Percentiles rank a stretch among this genome's conserved stretches.
Evolutionary conservation across 2,888 invertebrate genomes (phyloP).

Genomic region (Pycnomerus fuliginosus): DNA sequence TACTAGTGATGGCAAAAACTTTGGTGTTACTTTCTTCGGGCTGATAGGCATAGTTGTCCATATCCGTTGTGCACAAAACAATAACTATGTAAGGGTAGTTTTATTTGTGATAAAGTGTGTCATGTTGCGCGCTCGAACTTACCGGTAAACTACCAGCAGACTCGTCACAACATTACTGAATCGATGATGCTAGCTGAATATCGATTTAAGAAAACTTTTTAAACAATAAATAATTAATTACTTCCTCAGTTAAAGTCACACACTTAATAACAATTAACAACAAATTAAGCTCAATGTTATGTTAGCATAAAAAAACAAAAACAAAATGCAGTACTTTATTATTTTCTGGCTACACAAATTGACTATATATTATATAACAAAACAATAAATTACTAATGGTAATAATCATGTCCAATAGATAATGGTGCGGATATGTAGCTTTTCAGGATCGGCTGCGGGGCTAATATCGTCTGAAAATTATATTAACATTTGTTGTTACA

Average conservation of each 20-base stretch:
- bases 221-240: neutral
- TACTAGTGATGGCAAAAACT: slow-evolving; percentile 29
- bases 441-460: slow-evolving; percentile 35
- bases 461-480: slow-evolving; percentile 35
- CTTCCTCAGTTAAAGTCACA: neutral
- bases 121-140: slow-evolving; percentile 19
- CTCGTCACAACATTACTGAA: slow-evolving; percentile 17
- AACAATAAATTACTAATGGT: slow-evolving; percentile 2
- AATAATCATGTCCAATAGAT: slow-evolving; percentile 15
- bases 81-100: too few relatives aligned
- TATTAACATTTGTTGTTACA: slow-evolving; percentile 14
- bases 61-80: too few relatives aligned
- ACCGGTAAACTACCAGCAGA: slow-evolving; percentile 9
- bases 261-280: too few relatives aligned
- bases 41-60: slow-evolving; percentile 39
- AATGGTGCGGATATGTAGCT: slow-evolving; percentile 14
- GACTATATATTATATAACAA: neutral
- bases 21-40: slow-evolving; percentile 31
- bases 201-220: slow-evolving; percentile 24
- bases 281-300: too few relatives aligned
- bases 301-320: too few relatives aligned
- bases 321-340: too few relatives aligned
- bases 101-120: slow-evolving; percentile 9
- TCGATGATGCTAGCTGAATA: slow-evolving; percentile 30
- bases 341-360: slow-evolving; percentile 1